These are phyloP conservation scores for Stenoptilia bipunctidactyla DNA, from an alignment of 2,888 invertebrate genomes.

Conservation along the genomic window DNA sequence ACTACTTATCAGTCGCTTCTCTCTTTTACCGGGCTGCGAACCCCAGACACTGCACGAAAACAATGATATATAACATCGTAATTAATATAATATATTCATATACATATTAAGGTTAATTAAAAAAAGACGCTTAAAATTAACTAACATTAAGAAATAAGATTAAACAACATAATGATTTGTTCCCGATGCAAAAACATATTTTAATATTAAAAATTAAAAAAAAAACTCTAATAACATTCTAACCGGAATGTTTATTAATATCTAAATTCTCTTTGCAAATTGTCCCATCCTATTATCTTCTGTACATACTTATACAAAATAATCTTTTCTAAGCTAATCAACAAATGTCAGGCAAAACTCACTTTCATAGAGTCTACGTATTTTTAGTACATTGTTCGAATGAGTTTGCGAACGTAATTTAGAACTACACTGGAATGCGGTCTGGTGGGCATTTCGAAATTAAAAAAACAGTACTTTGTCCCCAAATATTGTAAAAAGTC, in stretches of 20 bases:
- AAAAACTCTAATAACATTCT: slow-evolving; percentile 69
- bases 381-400: slow-evolving; percentile 15
- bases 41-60: slow-evolving; percentile 66
- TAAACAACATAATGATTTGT: slow-evolving; percentile 71
- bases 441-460: slow-evolving; percentile 38
- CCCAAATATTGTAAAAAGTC: slow-evolving; percentile 3
- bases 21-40: slow-evolving; percentile 49
- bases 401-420: slow-evolving; percentile 18
- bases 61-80: slow-evolving; percentile 68
- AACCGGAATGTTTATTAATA: slow-evolving; percentile 68
- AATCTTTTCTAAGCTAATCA: slow-evolving; percentile 61
- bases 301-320: slow-evolving; percentile 68
- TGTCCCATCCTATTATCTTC: slow-evolving; percentile 68
- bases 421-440: slow-evolving; percentile 48
- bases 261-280: slow-evolving; percentile 70
- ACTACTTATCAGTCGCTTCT: slow-evolving; percentile 66
- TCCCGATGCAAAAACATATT: slow-evolving; percentile 64
- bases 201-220: slow-evolving; percentile 41
- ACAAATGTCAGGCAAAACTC: slow-evolving; percentile 61
- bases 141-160: slow-evolving; percentile 70
- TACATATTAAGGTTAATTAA: slow-evolving; percentile 45
- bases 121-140: slow-evolving; percentile 68
- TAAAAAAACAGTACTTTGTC: neutral
- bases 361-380: slow-evolving; percentile 42
- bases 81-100: slow-evolving; percentile 61